A percentile compares a stretch with the other conserved stretches of the same genome.
Conservation (phyloP, 2,888 invertebrate genomes). For the Nezara viridula region DNA sequence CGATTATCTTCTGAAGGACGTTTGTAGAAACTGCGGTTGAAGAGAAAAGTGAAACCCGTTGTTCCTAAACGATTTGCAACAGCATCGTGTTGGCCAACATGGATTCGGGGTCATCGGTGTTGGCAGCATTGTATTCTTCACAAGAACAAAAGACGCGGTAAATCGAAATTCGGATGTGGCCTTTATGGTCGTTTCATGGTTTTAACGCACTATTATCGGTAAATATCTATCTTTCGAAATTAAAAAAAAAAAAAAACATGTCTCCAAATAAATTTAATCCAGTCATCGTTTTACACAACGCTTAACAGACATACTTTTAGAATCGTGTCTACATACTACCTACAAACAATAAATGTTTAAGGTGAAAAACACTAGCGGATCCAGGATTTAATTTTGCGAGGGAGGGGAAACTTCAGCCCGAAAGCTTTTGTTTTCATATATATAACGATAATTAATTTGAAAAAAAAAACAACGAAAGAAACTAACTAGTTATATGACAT, state of each 20-base stretch:
- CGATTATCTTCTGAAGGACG: neutral
- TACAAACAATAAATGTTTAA: too few species aligned
- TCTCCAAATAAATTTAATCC: too few species aligned
- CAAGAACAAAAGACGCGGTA: neutral
- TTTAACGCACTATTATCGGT: neutral
- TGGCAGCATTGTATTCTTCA: neutral
- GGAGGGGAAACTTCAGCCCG: too few species aligned
- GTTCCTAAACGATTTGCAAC: constrained; percentile 10
- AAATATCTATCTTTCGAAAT: neutral
- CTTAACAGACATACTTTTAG: too few species aligned
- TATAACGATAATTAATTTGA: too few species aligned
- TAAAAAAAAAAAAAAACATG: neutral
- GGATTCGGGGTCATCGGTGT: neutral
- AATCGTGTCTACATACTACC: too few species aligned
- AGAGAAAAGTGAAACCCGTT: constrained; percentile 1
- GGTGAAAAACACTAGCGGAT: too few species aligned
- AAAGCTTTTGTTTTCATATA: too few species aligned
- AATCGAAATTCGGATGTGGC: neutral
- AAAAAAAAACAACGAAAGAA: too few species aligned
- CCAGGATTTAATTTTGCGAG: too few species aligned
- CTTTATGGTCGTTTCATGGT: constrained; percentile 19
- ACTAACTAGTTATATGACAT: too few species aligned
- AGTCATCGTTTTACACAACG: too few species aligned
- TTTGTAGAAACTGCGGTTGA: neutral
- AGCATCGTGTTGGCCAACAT: neutral